Evolutionary conservation across 2,888 invertebrate genomes (phyloP), one percentile per base, ranked within the genome.

Genomic region (Busseola fusca): DNA sequence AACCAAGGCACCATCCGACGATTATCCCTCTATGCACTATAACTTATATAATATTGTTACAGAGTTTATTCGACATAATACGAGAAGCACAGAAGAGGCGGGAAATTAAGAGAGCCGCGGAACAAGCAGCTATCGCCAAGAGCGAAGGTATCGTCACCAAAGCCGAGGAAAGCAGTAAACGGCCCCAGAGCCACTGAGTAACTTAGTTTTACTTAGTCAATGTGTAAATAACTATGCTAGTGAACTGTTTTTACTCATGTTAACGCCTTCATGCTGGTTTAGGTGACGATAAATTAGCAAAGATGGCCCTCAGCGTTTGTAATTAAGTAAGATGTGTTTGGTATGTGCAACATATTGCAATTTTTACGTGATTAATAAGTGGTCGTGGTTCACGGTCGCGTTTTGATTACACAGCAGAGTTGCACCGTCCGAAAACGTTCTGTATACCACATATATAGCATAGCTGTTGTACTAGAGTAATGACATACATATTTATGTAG

Each of bases 11-110:
- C 40, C 14, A 14, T 14, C 14, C 14, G 40, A 40, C 40, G 40
- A 40, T 40, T 14, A 14, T 40, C 40, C 14, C 3, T 40, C 4
- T 40, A 40, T 14, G 14, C 14, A 40, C 40, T 40, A 40, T 40
- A 62, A 58, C 10, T 18, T 45, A 45, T 34, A 0, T 16, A 27
- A 4, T 59, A n/a, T 59, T 54, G 48, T 93, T 91, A 3, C 94
- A 95, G 95, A 93, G 92, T 88, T 88, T 95, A 87, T 95, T 93
- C 89, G 93, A 94, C 86, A 87, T 95, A 77, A 95, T 95, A 63
- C 91, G 94, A 67, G 95, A 95, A 81, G 95, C 94, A 56, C 95
- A 95, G 69, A 93, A 91, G 78, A 87, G 94, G 69, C 87, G 93
- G n/a, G 94, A 92, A 65, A 86, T 91, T 90, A 95, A 92, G 84